These are phyloP conservation scores for Rafetus swinhoei DNA, from an alignment of 2,113 vertebrate genomes.

Conservation along the genomic window DNA sequence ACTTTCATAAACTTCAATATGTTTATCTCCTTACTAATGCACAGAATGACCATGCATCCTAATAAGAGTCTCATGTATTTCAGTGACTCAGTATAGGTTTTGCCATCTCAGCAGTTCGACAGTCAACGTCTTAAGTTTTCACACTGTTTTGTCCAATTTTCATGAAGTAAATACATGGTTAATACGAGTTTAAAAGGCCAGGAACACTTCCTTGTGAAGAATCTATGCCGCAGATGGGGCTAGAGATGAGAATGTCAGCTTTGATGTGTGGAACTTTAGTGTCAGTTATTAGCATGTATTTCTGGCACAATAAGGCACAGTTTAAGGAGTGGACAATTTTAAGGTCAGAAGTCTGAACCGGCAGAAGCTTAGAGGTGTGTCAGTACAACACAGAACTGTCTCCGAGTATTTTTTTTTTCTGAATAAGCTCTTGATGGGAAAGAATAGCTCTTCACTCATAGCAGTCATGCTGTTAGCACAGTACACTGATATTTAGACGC, in stretches of 20 bases:
- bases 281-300: accelerated
- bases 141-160: accelerated
- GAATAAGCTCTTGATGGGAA: neutral
- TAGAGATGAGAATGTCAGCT: accelerated
- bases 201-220: neutral
- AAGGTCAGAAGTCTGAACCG: accelerated
- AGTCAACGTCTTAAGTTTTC: accelerated
- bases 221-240: accelerated
- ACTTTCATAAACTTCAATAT: too few relatives aligned
- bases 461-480: accelerated
- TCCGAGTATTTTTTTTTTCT: neutral
- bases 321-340: neutral
- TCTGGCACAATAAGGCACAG: accelerated
- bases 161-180: accelerated
- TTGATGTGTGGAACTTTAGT: accelerated
- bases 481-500: too few relatives aligned
- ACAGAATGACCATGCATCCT: neutral
- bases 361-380: too few relatives aligned
- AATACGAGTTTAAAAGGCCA: accelerated
- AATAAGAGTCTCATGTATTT: neutral
- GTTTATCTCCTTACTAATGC: neutral
- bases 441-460: neutral
- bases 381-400: accelerated
- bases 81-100: neutral
- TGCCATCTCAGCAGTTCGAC: neutral